Evolutionary conservation across 2,888 invertebrate species (phyloP).

Genomic region (Pandemis corylana): DNA sequence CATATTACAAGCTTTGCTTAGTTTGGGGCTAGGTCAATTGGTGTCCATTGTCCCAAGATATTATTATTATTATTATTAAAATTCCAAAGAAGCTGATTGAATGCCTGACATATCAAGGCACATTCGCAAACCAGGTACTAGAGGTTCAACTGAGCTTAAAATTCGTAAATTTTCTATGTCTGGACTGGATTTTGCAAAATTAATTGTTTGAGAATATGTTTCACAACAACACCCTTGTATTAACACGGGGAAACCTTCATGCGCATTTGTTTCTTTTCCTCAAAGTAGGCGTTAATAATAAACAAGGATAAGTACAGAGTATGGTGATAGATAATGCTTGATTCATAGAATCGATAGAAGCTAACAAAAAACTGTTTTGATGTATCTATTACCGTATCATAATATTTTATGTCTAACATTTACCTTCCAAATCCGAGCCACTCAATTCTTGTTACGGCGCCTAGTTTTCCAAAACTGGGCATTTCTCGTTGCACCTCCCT

Average conservation of each 20-base stretch:
- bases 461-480: slow-evolving; percentile 41
- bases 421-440: slow-evolving; percentile 21
- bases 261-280: not conserved
- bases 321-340: not conserved
- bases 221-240: not conserved
- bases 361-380: not conserved
- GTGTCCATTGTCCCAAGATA: too few relatives aligned
- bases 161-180: not conserved
- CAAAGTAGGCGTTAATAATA: not conserved
- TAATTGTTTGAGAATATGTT: not conserved
- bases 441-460: slow-evolving; percentile 1
- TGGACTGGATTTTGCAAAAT: not conserved
- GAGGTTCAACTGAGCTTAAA: too few relatives aligned
- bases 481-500: slow-evolving; percentile 43
- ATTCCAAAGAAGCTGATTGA: too few relatives aligned
- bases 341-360: not conserved
- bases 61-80: too few relatives aligned
- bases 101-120: too few relatives aligned
- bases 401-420: not conserved
- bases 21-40: too few relatives aligned
- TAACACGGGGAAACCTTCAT: not conserved
- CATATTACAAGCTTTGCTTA: too few relatives aligned
- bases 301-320: not conserved
- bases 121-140: too few relatives aligned
- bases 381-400: not conserved